Conservation (phyloP, 2,113 vertebrate species). For the Macrotis lagotis region DNA sequence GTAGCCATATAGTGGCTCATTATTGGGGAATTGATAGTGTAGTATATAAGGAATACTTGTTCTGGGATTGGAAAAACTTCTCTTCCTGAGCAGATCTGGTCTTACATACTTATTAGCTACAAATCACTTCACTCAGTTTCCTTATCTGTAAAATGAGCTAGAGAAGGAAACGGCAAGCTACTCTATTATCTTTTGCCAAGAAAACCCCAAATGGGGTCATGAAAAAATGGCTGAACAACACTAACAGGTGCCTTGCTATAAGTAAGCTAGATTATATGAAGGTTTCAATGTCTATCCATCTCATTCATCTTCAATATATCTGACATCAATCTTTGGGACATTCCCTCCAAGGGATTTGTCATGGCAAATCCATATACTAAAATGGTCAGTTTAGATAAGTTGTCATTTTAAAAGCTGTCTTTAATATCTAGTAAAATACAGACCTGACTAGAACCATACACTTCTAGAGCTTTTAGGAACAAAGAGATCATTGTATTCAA, state of each 20-base stretch:
- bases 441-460: not conserved
- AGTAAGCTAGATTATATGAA: not conserved
- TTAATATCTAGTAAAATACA: not conserved
- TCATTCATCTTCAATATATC: not conserved
- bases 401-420: not conserved
- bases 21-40: not conserved
- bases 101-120: not conserved
- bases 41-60: not conserved
- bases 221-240: not conserved
- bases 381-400: not conserved
- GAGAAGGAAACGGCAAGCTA: not conserved
- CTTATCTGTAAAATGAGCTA: not conserved
- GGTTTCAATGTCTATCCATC: not conserved
- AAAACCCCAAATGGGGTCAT: not conserved
- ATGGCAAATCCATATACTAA: not conserved
- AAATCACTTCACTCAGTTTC: not conserved
- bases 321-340: not conserved
- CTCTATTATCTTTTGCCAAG: not conserved
- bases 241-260: not conserved
- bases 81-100: not conserved
- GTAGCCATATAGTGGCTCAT: not conserved
- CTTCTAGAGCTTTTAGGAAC: not conserved
- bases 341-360: too few species aligned
- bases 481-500: not conserved
- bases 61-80: not conserved